Evolutionary conservation across 2,888 invertebrate species (phyloP).

Genomic region (Odontothrips loti): DNA sequence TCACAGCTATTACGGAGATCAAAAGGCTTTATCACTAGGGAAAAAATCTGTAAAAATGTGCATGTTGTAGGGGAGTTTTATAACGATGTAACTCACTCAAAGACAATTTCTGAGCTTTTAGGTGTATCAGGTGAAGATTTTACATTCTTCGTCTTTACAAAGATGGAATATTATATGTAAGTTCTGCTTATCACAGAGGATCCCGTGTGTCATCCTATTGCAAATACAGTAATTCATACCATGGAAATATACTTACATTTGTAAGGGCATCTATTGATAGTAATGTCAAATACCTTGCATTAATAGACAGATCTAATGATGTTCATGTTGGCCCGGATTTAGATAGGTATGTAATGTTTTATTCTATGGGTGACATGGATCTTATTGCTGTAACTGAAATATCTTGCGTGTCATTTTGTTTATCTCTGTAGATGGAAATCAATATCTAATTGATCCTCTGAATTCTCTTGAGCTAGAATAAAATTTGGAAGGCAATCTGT

Average conservation of each 20-base stretch:
- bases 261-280: not conserved
- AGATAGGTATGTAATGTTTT: not conserved
- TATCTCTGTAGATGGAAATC: not conserved
- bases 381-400: not conserved
- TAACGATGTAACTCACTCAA: not conserved
- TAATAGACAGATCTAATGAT: not conserved
- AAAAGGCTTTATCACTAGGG: not conserved
- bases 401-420: not conserved
- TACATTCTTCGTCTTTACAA: too few relatives aligned
- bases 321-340: not conserved
- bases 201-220: not conserved
- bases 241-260: not conserved
- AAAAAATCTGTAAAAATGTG: not conserved
- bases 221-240: not conserved
- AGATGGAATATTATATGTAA: not conserved
- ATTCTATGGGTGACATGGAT: not conserved
- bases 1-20: not conserved
- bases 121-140: not conserved
- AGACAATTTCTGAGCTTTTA: not conserved
- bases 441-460: not conserved
- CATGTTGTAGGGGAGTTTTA: not conserved
- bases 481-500: not conserved
- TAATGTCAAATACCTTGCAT: too few relatives aligned
- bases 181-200: not conserved
- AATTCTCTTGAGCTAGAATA: not conserved